These are phyloP conservation scores for Lissonota sp. DNA, from an alignment of 2,888 invertebrate species.

Conservation along the genomic window DNA sequence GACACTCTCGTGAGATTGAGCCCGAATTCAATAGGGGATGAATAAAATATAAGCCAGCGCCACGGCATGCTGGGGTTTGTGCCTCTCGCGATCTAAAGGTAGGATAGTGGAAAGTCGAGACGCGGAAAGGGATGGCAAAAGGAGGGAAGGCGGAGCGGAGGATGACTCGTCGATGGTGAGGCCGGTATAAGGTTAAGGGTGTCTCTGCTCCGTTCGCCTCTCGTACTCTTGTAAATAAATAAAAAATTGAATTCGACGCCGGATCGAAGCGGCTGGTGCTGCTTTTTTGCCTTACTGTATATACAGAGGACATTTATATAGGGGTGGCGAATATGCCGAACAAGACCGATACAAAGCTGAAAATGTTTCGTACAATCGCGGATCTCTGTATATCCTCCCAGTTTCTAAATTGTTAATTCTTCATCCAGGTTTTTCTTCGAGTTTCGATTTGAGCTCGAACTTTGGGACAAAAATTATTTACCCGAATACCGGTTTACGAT, in stretches of 20 bases:
- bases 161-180: conserved; percentile 44
- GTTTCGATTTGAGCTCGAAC: no score
- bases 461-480: no score
- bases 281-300: conserved; percentile 34
- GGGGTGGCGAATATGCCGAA: background rate
- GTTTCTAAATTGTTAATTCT: background rate
- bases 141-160: conserved; percentile 39
- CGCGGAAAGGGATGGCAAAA: no score
- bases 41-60: conserved; percentile 81
- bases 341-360: conserved; percentile 14
- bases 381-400: background rate
- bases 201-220: conserved; percentile 65
- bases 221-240: conserved; percentile 77
- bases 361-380: conserved; percentile 34
- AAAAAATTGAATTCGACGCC: conserved; percentile 63
- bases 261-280: conserved; percentile 45
- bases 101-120: conserved; percentile 39
- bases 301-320: conserved; percentile 24
- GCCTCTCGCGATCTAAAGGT: conserved; percentile 69
- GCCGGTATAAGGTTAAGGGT: conserved; percentile 75
- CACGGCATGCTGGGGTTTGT: conserved; percentile 46
- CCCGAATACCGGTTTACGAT: no score
- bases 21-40: conserved; percentile 83
- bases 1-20: conserved; percentile 83
- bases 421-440: background rate